Conservation (phyloP, 2,113 vertebrate species). For the Tragelaphus strepsiceros region DNA sequence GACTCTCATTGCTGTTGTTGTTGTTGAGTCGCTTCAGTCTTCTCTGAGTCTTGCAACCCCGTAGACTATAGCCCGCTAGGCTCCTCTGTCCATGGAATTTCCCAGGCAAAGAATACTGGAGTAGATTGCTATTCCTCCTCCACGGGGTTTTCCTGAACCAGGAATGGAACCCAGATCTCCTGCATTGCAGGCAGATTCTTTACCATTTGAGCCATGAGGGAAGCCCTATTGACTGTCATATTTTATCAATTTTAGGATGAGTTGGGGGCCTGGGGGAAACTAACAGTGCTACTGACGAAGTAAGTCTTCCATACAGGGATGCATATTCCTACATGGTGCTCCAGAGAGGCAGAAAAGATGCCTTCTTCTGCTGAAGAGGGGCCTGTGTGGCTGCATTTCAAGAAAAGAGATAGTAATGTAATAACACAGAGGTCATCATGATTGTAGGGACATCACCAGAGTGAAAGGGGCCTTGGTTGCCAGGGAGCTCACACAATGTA, state of each 20-base stretch:
- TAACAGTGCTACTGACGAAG: not conserved
- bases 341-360: not conserved
- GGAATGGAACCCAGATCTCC: not conserved
- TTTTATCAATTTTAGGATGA: not conserved
- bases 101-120: not conserved
- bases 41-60: not conserved
- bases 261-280: fast-evolving
- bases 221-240: not conserved
- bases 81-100: not conserved
- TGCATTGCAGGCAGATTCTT: not conserved
- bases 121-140: not conserved
- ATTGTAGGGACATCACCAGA: not conserved
- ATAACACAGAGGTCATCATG: not conserved
- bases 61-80: not conserved
- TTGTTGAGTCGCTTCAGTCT: not conserved
- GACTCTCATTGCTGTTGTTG: not conserved
- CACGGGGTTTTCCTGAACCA: not conserved
- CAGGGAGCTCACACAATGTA: not conserved
- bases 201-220: not conserved
- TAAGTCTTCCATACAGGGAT: not conserved
- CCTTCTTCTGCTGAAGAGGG: not conserved
- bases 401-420: not conserved
- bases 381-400: not conserved
- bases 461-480: not conserved
- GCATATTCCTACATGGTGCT: not conserved